Base-by-base conservation (phyloP, 2,113 vertebrate genomes). In the Felis chaus region DNA sequence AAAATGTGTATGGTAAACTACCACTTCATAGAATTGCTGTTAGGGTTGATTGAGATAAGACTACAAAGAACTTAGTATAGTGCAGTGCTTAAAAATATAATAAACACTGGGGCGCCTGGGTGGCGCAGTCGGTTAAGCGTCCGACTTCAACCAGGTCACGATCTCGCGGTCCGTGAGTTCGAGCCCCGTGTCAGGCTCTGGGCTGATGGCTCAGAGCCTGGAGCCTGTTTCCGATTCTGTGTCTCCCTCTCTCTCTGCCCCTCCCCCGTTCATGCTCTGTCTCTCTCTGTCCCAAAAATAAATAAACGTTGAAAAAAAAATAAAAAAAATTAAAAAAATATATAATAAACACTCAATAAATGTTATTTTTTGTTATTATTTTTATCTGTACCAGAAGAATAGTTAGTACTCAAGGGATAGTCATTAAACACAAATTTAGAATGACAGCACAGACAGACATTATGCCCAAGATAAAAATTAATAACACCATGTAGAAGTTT, bases 361-460 rank as follows among this genome's bases (percentile, higher is more conserved):
- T 78, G 21, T 84, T 55, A 41, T 66, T 82, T 97, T 48, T 91
- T 95, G 9, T 76, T 87, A 21, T 96, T 83, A 23, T 79, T 94
- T 74, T 83, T 80, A 76, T 79, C 53, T 41, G 21, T 55, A 89
- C 7, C 41, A 50, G 33, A 31, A 86, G 66, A 91, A 82, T 76
- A 85, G 12, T 74, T 91, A 63, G 63, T 69, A 80, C 6, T 87
- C 45, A 74, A 69, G 61, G 31, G 93, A 65, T 95, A 50, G 18
- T 95, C 69, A 94, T 71, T 97, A 94, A 97, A 88, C 61, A 81
- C 14, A 93, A 88, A 95, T 81, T 92, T 94, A 76, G 31, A 81
- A 68, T 82, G 36, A 31, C 19, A 91, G 33, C 36, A 92, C 68
- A 84, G 61, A 68, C 39, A 81, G 71, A 76, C 57, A 33, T 53